These are phyloP conservation scores for Coboldia fuscipes DNA, from an alignment of 1,140 invertebrate species.

Conservation along the genomic window DNA sequence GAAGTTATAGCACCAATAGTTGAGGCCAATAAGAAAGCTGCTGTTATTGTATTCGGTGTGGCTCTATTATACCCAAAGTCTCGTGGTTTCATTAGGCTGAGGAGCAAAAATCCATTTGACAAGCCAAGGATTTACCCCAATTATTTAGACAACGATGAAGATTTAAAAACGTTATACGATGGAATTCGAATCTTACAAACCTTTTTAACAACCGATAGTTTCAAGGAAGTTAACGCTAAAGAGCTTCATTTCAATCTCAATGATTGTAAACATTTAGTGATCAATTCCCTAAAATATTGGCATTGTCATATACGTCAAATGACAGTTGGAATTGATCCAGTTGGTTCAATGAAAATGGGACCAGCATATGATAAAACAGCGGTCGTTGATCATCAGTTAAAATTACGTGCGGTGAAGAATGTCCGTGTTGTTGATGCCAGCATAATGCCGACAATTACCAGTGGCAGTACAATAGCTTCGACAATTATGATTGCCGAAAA, in stretches of 20 bases:
- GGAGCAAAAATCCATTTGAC: constrained; percentile 29
- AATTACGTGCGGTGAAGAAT: constrained; percentile 29
- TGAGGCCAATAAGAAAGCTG: constrained; percentile 17
- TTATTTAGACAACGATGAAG: constrained; percentile 33
- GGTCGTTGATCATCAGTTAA: constrained; percentile 30
- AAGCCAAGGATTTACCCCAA: constrained; percentile 42
- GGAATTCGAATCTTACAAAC: constrained; percentile 25
- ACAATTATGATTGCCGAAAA: constrained; percentile 31
- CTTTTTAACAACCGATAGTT: constrained; percentile 23
- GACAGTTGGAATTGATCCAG: too few relatives aligned
- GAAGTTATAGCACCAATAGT: neutral
- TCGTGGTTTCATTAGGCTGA: constrained; percentile 30
- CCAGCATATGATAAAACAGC: constrained; percentile 22
- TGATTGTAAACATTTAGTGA: constrained; percentile 17
- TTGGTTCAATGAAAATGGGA: constrained; percentile 39
- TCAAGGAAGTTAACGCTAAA: constrained; percentile 18
- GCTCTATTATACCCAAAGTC: constrained; percentile 32
- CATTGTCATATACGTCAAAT: constrained; percentile 21
- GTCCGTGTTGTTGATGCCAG: constrained; percentile 45
- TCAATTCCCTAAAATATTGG: constrained; percentile 27
- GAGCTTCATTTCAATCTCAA: constrained; percentile 19
- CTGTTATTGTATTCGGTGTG: constrained; percentile 18
- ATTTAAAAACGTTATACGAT: constrained; percentile 27
- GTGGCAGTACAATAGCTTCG: constrained; percentile 2
- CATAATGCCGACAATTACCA: constrained; percentile 3